Evolutionary conservation across 2,113 vertebrate species (phyloP).

Genomic region (Conger conger): DNA sequence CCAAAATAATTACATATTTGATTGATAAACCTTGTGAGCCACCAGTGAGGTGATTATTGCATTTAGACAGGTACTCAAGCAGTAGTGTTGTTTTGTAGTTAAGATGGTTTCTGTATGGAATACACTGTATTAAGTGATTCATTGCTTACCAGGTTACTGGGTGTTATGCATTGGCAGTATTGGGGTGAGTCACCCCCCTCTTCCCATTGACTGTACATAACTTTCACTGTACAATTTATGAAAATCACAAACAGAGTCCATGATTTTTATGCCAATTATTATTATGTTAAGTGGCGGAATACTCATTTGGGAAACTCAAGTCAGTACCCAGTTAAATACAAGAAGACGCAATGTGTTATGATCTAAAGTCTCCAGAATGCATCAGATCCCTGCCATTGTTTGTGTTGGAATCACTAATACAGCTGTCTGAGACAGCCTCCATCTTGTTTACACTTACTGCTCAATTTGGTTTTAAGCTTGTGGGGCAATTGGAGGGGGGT

Average conservation of each 20-base stretch:
- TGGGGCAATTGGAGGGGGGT: constrained; percentile 1
- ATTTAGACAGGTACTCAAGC: too few relatives aligned
- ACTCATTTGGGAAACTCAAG: not conserved
- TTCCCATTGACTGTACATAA: not conserved
- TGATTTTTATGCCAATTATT: not conserved
- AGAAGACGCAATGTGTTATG: not conserved
- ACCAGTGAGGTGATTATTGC: too few relatives aligned
- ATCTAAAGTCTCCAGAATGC: constrained; percentile 7
- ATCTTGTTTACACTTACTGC: constrained; percentile 18
- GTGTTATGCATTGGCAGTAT: not conserved
- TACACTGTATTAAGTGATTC: not conserved
- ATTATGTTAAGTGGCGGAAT: not conserved
- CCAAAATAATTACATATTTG: too few relatives aligned
- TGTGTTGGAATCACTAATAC: not conserved
- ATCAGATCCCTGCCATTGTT: constrained; percentile 1
- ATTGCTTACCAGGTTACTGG: not conserved
- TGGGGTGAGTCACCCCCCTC: not conserved
- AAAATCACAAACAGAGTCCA: not conserved
- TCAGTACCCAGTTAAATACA: not conserved
- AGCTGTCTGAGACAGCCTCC: constrained; percentile 5
- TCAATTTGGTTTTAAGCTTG: constrained; percentile 30
- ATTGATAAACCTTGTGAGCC: too few relatives aligned
- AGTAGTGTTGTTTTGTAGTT: too few relatives aligned
- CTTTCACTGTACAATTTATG: not conserved
- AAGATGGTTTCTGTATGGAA: not conserved